Conservation (phyloP, 37 sponge, comb jelly and placozoan genomes). For the Chondrosia reniformis region DNA sequence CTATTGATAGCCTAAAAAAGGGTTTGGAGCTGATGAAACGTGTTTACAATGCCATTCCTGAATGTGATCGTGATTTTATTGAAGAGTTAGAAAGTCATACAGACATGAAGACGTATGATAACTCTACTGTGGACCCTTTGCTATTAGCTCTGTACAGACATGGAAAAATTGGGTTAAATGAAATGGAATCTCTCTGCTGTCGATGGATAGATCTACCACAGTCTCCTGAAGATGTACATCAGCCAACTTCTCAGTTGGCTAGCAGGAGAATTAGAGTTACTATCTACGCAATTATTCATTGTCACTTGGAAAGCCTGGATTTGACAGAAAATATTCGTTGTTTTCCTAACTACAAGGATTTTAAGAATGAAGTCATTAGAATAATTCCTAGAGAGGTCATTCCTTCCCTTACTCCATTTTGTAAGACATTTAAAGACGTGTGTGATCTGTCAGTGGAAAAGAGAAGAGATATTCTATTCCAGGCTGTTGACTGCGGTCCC, state of each 20-base stretch:
- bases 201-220: background rate
- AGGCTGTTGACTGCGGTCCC: background rate
- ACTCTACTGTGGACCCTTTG: background rate
- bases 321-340: conserved; percentile 8
- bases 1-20: background rate
- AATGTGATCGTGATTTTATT: background rate
- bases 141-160: background rate
- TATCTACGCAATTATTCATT: background rate
- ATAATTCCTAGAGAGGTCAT: background rate
- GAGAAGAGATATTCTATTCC: background rate
- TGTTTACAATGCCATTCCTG: background rate
- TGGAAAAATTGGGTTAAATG: background rate
- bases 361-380: background rate
- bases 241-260: background rate
- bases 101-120: background rate
- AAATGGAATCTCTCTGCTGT: conserved; percentile 2
- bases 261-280: background rate
- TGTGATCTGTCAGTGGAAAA: background rate
- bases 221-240: background rate
- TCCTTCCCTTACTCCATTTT: background rate
- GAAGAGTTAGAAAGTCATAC: background rate
- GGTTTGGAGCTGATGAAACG: background rate
- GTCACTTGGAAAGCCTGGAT: background rate
- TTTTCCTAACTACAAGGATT: background rate
- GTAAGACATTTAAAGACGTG: background rate